Base-by-base conservation (phyloP, 2,888 invertebrate genomes). In the Tenthredo amoena region DNA sequence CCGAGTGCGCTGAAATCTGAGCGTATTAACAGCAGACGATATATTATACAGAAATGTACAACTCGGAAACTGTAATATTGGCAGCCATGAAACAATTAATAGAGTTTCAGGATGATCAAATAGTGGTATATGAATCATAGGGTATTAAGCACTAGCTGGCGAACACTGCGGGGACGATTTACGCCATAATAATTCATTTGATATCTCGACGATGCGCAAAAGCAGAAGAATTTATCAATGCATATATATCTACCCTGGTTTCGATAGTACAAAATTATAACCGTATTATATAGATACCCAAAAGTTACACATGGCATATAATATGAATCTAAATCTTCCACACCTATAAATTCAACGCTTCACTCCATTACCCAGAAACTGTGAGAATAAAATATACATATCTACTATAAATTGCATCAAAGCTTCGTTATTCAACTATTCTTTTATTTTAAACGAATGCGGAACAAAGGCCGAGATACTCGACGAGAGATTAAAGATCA, bases 71-170 rank as follows among this genome's bases (percentile, higher is more conserved):
- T 37, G 81, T 81, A 81, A 62, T 40, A 58, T 81, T 62, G 81
- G 81, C 50, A 62, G 62, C n/a, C 62, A 81, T 81, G 40, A 81
- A 62, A 81, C 62, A 81, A 81, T 81, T 62, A 62, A 81, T 81
- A 81, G 58, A 58, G 81, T 62, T 81, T 58, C 81, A 81, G 81
- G 81, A 40, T 81, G 81, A 81, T 81, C 58, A 81, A 81, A 81
- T 81, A 40, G 62, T 62, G 62, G 81, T 58, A 18, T 40, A 81
- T 81, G 81, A 81, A 81, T 81, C 81, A 81, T 40, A 58, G 81
- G 50, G 62, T n/a, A 81, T 81, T 81, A 81, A 62, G 62, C 58
- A 58, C 81, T 62, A 21, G 81, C 58, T 40, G 81, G 81, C 50
- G 58, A 81, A 81, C 81, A 81, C 62, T 21, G 81, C 37, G 58